A percentile compares a stretch with the other conserved stretches of the same genome.
These are phyloP conservation scores for Capitella teleta DNA, from an alignment of 1,140 invertebrate genomes.

Conservation along the genomic window DNA sequence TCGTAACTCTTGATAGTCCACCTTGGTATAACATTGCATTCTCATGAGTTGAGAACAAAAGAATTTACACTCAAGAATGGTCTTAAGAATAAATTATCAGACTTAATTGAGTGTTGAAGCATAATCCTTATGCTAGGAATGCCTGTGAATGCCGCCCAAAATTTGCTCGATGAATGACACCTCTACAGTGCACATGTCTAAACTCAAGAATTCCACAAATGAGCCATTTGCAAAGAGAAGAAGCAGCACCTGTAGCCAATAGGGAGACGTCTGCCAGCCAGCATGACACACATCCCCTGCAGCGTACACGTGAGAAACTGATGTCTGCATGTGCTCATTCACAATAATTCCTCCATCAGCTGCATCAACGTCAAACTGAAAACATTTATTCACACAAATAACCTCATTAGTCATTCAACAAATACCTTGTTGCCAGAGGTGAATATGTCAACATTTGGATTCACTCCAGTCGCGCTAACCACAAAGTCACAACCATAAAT, in stretches of 20 bases:
- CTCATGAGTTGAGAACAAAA: too few species aligned
- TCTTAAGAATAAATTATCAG: too few species aligned
- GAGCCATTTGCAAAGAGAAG: too few species aligned
- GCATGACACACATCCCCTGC: slow-evolving; percentile 86
- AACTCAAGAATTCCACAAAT: too few species aligned
- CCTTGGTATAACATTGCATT: too few species aligned
- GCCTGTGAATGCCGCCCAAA: too few species aligned
- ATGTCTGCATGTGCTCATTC: slow-evolving; percentile 75
- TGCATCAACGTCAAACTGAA: slow-evolving; percentile 48
- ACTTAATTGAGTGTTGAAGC: too few species aligned
- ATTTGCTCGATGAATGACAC: too few species aligned
- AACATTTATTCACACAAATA: slow-evolving; percentile 1
- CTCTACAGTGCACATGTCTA: too few species aligned
- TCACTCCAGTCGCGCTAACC: slow-evolving; percentile 88
- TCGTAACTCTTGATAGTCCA: too few species aligned
- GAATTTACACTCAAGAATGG: too few species aligned
- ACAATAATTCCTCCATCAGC: slow-evolving; percentile 60
- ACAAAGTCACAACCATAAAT: slow-evolving; percentile 77
- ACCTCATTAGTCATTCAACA: not conserved
- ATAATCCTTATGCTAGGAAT: too few species aligned
- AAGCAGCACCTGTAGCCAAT: slow-evolving; percentile 86
- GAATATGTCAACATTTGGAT: slow-evolving; percentile 44
- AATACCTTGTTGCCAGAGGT: not conserved
- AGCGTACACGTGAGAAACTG: slow-evolving; percentile 68
- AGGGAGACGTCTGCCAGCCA: slow-evolving; percentile 59